Percentiles rank a stretch among this genome's conserved stretches.
Evolutionary conservation across 2,888 invertebrate genomes (phyloP).

Genomic region (Heliconius hortense): DNA sequence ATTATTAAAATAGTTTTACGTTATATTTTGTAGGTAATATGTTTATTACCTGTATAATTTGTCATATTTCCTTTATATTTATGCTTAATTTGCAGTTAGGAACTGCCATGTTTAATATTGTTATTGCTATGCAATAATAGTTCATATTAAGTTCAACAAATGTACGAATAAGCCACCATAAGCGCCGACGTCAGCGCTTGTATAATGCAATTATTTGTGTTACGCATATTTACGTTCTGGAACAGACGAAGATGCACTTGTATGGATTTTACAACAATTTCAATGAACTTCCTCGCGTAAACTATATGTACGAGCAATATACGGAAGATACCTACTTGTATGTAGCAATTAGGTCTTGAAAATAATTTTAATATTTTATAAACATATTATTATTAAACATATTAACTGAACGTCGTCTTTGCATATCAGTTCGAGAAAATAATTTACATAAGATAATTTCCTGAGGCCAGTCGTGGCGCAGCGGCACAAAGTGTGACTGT

Average conservation of each 20-base stretch:
- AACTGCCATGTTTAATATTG: background rate
- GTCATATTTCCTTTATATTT: background rate
- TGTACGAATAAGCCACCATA: constrained; percentile 29
- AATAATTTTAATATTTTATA: too few relatives aligned
- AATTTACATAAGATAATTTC: too few relatives aligned
- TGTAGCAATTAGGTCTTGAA: too few relatives aligned
- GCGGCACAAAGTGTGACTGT: too few relatives aligned
- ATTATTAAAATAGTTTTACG: too few relatives aligned
- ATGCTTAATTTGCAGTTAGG: background rate
- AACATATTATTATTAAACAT: too few relatives aligned
- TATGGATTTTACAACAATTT: constrained; percentile 54
- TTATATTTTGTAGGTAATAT: background rate
- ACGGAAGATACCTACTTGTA: background rate
- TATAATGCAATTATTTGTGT: constrained; percentile 67
- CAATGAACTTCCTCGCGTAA: constrained; percentile 28
- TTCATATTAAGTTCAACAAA: constrained; percentile 3
- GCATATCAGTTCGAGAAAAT: too few relatives aligned
- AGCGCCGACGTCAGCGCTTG: constrained; percentile 50
- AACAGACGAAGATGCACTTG: constrained; percentile 59
- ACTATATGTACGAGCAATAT: background rate
- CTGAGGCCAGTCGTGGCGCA: too few relatives aligned
- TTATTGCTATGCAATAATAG: background rate
- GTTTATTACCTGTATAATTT: background rate
- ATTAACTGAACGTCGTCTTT: too few relatives aligned
- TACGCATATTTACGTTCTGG: constrained; percentile 57